Percentiles rank a stretch among this genome's conserved stretches.
Conservation (phyloP, 2,888 invertebrate genomes). For the Prenolepis imparis region DNA sequence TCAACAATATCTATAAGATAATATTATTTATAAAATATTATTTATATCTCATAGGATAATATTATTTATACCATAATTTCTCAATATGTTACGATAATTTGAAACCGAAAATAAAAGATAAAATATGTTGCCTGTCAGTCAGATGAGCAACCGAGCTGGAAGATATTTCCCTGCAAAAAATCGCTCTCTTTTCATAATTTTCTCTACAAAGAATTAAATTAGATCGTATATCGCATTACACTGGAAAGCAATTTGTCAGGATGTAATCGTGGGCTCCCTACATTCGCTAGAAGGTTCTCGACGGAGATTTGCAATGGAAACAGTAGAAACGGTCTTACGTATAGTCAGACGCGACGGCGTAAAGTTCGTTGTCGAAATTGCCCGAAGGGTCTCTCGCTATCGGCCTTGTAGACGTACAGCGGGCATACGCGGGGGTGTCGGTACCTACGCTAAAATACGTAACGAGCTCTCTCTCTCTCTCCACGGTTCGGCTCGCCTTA, state of each 20-base stretch:
- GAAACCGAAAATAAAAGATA: neutral
- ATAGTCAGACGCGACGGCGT: conserved; percentile 12
- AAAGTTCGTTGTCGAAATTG: conserved; percentile 41
- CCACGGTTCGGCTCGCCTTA: conserved; percentile 44
- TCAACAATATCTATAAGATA: neutral
- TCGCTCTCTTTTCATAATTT: neutral
- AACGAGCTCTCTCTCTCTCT: conserved; percentile 36
- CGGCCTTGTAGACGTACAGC: neutral
- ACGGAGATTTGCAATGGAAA: conserved; percentile 8
- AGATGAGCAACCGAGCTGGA: neutral
- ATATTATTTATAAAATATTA: neutral
- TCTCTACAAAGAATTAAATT: conserved; percentile 2
- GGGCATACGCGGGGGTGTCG: conserved; percentile 20
- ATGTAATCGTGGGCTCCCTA: neutral
- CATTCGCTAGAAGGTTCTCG: neutral
- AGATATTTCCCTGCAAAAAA: neutral
- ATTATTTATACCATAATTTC: neutral
- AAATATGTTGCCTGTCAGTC: neutral
- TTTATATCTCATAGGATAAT: neutral
- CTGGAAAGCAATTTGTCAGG: conserved; percentile 16
- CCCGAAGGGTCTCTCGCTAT: conserved; percentile 32
- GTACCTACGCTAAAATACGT: conserved; percentile 40
- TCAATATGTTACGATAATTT: conserved; percentile 19
- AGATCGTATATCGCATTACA: neutral
- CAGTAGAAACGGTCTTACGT: conserved; percentile 10